Base-by-base conservation (phyloP, 1,140 invertebrate species). In the Drosophila leontia region DNA sequence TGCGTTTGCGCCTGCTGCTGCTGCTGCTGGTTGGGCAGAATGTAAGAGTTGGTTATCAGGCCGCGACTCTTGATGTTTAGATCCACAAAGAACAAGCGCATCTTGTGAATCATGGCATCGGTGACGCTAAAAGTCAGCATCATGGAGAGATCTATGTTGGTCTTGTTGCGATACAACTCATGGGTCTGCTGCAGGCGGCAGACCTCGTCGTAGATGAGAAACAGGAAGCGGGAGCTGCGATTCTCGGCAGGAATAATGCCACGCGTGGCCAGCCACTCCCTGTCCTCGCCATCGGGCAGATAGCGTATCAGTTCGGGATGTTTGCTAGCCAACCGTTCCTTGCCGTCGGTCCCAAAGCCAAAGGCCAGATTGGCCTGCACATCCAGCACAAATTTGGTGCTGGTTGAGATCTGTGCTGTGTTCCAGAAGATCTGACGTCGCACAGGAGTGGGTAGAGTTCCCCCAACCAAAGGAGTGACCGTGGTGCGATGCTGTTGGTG, bases 381-480 rank as follows among this genome's bases (percentile, higher is more conserved):
- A 48, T 92, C 92, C 15, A 92, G 64, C 23, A 92, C 91, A 34
- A 92, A 92, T 53, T 92, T 92, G 2, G 92, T 92, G 55, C 35
- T 82, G 8, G 86, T 91, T 0, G 87, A 82, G 61, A 92, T 92
- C 32, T 91, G 78, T 15, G 92, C 88, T 0, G 92, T 92, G 56
- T 92, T 92, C 92, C 92, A 92, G 51, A 91, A 92, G 45, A 92
- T 92, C 65, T 92, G 91, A 7, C 91, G 74, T 35, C 91, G 84
- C 44, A 84, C 75, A 0, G 85, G 84, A 15, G 85, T 90, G 29
- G 85, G 86, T 44, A 90, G 15, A 0, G 70, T 70, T 1, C 78
- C 85, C 7, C 78, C 64, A 7, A 90, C 55, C 7, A 88, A 17
- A 0, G 84, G 80, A 9, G 80, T 67, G 15, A 82, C 37, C 7